Conservation (phyloP, 2,888 invertebrate genomes). For the Lepidocyrtoides sp. region DNA sequence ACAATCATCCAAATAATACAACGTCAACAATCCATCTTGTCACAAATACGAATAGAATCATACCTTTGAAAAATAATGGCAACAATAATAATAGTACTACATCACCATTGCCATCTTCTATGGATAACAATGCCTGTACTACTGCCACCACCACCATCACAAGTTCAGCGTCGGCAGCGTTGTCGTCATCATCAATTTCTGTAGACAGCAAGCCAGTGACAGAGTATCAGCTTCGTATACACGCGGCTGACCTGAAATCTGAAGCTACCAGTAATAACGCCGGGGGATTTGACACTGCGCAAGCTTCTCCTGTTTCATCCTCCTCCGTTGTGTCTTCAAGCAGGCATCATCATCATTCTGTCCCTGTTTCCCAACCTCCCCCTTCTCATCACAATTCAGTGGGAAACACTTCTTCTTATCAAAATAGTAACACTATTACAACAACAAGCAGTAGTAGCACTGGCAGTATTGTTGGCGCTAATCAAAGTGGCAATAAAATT, state of each 20-base stretch:
- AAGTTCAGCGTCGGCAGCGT: no score
- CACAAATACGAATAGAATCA: slow-evolving; percentile 52
- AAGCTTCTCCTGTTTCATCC: neutral
- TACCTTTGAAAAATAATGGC: slow-evolving; percentile 8
- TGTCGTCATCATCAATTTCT: neutral
- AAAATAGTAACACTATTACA: slow-evolving; percentile 34
- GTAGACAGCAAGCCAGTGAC: slow-evolving; percentile 26
- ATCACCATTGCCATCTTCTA: no score
- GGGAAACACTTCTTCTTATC: slow-evolving; percentile 61
- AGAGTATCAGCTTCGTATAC: slow-evolving; percentile 72
- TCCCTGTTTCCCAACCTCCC: no score
- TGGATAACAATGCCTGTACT: slow-evolving; percentile 4
- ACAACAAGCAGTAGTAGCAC: slow-evolving; percentile 60
- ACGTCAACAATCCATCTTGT: slow-evolving; percentile 67
- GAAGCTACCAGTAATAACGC: neutral
- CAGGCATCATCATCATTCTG: slow-evolving; percentile 10
- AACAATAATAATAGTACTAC: slow-evolving; percentile 25
- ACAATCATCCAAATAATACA: neutral
- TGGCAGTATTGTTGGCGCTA: slow-evolving; percentile 28
- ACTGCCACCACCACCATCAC: slow-evolving; percentile 1
- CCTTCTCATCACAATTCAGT: neutral
- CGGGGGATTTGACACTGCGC: slow-evolving; percentile 49
- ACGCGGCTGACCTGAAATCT: slow-evolving; percentile 70
- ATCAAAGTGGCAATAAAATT: slow-evolving; percentile 70
- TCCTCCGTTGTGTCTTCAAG: neutral